Conservation (phyloP, 2,797 vertebrate genomes). For the Ptychobarbus kaznakovi region DNA sequence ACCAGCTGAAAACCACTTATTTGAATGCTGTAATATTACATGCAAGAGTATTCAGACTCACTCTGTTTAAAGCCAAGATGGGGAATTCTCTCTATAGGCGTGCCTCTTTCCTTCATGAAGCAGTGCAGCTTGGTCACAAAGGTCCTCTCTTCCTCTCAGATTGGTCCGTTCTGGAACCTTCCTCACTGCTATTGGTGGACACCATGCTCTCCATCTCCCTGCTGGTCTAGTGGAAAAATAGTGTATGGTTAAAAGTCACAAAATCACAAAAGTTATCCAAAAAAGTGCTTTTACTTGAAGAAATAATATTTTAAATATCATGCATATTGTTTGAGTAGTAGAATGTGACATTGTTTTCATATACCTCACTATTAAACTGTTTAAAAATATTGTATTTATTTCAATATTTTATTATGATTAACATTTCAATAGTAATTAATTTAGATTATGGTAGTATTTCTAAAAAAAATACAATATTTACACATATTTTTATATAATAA, state of each 20-base stretch:
- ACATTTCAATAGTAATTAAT: neutral
- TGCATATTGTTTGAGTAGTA: neutral
- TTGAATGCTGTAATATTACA: neutral
- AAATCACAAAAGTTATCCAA: neutral
- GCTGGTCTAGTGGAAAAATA: conserved; percentile 65
- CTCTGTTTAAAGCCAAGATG: conserved; percentile 97
- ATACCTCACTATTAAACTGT: neutral
- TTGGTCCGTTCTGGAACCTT: conserved; percentile 58
- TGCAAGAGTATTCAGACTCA: conserved; percentile 69
- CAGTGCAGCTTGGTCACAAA: conserved; percentile 87
- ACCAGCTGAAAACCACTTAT: neutral
- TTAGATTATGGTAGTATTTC: neutral
- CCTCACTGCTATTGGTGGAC: conserved; percentile 71
- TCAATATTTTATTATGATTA: neutral
- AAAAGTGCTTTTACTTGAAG: neutral
- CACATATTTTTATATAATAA: neutral
- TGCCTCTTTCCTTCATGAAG: conserved; percentile 91
- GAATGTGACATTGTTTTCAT: neutral
- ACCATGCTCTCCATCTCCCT: conserved; percentile 76
- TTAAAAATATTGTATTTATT: neutral
- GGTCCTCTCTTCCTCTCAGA: conserved; percentile 82
- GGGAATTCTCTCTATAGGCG: conserved; percentile 95
- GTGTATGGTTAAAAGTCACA: neutral
- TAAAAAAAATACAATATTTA: neutral
- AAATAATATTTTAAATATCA: neutral